A percentile compares a stretch with the other conserved stretches of the same genome.
phyloP scores from a whole-genome alignment of 2,888 invertebrate genomes.

The Ditula angustiorana region DNA sequence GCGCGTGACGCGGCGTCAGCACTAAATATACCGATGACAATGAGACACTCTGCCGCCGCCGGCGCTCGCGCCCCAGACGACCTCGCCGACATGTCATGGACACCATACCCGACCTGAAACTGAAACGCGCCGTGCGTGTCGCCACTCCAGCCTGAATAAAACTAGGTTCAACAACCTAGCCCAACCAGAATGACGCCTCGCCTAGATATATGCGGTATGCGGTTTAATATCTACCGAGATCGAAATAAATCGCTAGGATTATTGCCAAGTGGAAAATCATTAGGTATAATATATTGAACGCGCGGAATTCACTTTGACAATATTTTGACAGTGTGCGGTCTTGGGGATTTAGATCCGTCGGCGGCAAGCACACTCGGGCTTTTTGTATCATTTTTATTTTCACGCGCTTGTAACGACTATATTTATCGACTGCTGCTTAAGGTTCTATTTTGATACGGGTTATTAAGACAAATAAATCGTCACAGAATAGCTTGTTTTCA shows the following conservation, averaged over 20 bases:
- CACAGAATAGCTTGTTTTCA: constrained; percentile 10
- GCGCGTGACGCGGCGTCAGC: constrained; percentile 60
- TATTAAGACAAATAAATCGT: constrained; percentile 30
- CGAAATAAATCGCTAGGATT: constrained; percentile 84
- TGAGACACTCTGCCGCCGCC: constrained; percentile 69
- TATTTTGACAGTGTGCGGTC: constrained; percentile 83
- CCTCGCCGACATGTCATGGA: constrained; percentile 38
- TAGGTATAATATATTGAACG: constrained; percentile 80
- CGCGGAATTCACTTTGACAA: constrained; percentile 83
- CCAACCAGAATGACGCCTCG: constrained; percentile 69
- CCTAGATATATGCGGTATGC: constrained; percentile 81
- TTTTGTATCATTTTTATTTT: constrained; percentile 69
- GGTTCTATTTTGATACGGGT: constrained; percentile 65
- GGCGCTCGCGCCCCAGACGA: constrained; percentile 48
- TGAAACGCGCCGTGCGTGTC: constrained; percentile 53
- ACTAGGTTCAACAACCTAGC: constrained; percentile 80
- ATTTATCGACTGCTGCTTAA: constrained; percentile 61
- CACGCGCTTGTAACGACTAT: constrained; percentile 54
- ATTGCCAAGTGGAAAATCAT: constrained; percentile 84
- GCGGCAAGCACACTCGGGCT: constrained; percentile 55
- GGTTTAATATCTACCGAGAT: constrained; percentile 81
- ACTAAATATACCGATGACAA: constrained; percentile 73
- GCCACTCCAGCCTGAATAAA: constrained; percentile 65
- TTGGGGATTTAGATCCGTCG: constrained; percentile 70
- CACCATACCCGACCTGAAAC: constrained; percentile 58